Conservation (phyloP, 2,113 vertebrate species). For the Oreochromis aureus region DNA sequence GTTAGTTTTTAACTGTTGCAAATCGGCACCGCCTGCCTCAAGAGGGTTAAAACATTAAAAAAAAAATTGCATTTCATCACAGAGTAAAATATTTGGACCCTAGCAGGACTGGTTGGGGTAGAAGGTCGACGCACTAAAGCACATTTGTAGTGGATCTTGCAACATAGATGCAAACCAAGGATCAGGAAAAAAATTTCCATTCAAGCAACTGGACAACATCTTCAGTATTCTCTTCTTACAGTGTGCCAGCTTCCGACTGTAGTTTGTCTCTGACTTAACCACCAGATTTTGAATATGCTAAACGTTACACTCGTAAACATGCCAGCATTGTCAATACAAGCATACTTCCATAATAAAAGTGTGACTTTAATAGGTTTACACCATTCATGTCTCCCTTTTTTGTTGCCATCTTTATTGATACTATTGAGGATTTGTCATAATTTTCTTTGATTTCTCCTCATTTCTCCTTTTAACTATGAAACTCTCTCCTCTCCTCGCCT, state of each 20-base stretch:
- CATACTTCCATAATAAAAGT: not conserved
- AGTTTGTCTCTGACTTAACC: not conserved
- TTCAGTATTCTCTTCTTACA: not conserved
- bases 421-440: not conserved
- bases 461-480: constrained; percentile 11
- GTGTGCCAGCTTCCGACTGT: not conserved
- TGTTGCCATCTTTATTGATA: not conserved
- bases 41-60: too few species aligned
- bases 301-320: not conserved
- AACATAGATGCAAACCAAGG: not conserved
- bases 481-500: not conserved
- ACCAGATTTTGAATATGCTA: not conserved
- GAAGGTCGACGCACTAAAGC: not conserved
- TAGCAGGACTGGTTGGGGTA: not conserved
- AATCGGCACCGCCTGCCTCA: too few species aligned
- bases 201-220: not conserved
- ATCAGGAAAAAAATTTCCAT: not conserved
- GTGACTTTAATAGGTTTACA: not conserved
- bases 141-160: not conserved
- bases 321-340: not conserved
- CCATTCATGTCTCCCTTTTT: not conserved
- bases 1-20: too few species aligned
- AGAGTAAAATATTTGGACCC: not conserved
- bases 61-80: not conserved
- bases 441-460: not conserved